Evolutionary conservation across 2,888 invertebrate genomes (phyloP), one percentile per base, ranked within the genome.

Genomic region (Ptilodon capucinus): DNA sequence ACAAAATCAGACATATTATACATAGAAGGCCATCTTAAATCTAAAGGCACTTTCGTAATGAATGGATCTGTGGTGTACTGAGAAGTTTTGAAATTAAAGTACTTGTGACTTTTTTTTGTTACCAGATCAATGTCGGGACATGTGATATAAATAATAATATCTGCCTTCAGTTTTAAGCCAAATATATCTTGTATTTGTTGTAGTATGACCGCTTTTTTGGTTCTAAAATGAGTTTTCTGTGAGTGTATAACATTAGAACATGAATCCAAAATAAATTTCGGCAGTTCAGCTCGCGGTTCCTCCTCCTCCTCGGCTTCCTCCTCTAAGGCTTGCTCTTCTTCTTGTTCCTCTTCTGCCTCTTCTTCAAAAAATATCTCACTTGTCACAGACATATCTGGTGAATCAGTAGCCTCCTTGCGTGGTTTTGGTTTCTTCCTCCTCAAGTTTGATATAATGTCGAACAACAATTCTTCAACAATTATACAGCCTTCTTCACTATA

Each of bases 51-150:
- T 42, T 64, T 66, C 35, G 54, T 40, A 41, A 35, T n/a, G 66
- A 83, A 79, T 42, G 76, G 69, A 58, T 78, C 62, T 38, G 69
- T 40, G 36, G 47, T 64, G 42, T 63, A 57, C 21, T 61, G 52
- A 40, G 62, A 63, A 42, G 47, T 82, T 40, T 54, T 64, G 57
- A 84, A 88, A 66, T 87, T 81, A 16, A 79, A 58, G 60, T 71
- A 87, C 58, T 77, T 84, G 40, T 76, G 73, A 40, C 44, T 56
- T 62, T 76, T 83, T 69, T 84, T 91, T 13, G 78, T 78, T 18
- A 92, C 62, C n/a, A 91, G 81, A 65, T 94, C 94, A 42, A 71
- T 72, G 54, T 92, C 91, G 18, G 92, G 84, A 54, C 93, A 92
- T 34, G 87, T 86, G 0, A 93, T 68, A 63, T 93, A 92, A 59